Evolutionary conservation across 2,113 vertebrate species (phyloP), one percentile per base, ranked within the genome.

Genomic region (Halichoeres trimaculatus): DNA sequence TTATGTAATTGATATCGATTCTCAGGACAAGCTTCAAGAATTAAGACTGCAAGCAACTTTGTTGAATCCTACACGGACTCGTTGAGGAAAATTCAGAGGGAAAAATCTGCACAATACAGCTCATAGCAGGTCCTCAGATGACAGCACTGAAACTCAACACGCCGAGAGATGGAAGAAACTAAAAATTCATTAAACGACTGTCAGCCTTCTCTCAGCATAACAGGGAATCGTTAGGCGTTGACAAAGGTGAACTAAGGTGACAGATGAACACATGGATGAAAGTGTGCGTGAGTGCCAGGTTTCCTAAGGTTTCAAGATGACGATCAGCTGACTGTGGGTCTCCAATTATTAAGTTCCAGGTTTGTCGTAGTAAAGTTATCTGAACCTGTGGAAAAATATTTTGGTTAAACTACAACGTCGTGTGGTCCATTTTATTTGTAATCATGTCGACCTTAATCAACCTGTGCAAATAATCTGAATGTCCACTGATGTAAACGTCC

Each of bases 211-310:
- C 55, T 59, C 10, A 55, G 5, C 10, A 8, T 43, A 13, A 22
- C 24, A 3, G 0, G 30, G 50, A 56, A 51, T 78, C n/a, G 14
- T 10, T 59, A 34, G 30, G 20, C 11, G 10, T 58, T 20, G 50
- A 22, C 14, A 57, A 53, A 54, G 52, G 52, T 74, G 26, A 68
- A 41, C 38, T 54, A 36, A 62, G 41, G 43, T 41, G 23, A 78
- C 26, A 1, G 11, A 8, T 58, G 40, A 10, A 2, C 2, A 34
- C 16, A 48, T 43, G 38, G 14, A 11, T 61, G 13, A 55, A 35
- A 16, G 6, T 38, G 38, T 43, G 36, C 4, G 14, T 26, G 67
- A 13, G 17, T 22, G 20, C 30, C 56, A 59, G 40, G 7, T 13
- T 62, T 50, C 10, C 13, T 48, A 30, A 30, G 2, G 30, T 67